Evolutionary conservation across 2,797 vertebrate genomes (phyloP), one percentile per base, ranked within the genome.

Genomic region (Sebastes hubbsi): DNA sequence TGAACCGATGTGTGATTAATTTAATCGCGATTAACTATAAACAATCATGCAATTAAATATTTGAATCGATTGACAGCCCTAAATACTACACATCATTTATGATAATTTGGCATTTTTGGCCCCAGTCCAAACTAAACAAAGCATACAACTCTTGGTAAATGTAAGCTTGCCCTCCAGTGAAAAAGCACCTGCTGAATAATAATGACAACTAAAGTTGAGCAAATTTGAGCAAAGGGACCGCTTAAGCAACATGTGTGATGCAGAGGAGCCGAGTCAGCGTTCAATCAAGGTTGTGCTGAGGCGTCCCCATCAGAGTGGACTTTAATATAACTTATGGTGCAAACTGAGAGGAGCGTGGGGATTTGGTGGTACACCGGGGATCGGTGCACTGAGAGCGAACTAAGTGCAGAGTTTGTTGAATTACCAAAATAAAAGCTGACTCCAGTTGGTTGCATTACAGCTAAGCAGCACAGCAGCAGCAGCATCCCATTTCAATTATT

Each of bases 351-450:
- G 68, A 42, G 64, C 61, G 24, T 3, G 3, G 86, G 86, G 89
- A 86, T 76, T 25, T 36, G 62, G 83, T 63, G 73, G 82, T 74
- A 52, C 87, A 79, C 83, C 25, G 30, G 86, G 82, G 86, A 83
- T 71, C 46, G 55, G 67, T 69, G 70, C 49, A 29, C 73, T 63
- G 22, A 75, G 85, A 80, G 69, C 55, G 34, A 84, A 88, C 75
- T 83, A 77, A 78, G 72, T 75, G 70, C 77, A 82, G 75, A 87
- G 66, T 60, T 79, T 79, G 86, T 79, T 85, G 80, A 88, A 79
- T 88, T 65, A 80, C 60, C 68, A 70, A 84, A 89, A 82, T 77
- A 88, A 85, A 85, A 85, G 87, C 87, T 91, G 84, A 88, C 85
- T 88, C 75, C 72, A 85, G 79, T 71, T 54, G 24, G 55, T 72